These are phyloP conservation scores for Cephalotes varians DNA, from an alignment of 2,888 invertebrate genomes.

Conservation along the genomic window DNA sequence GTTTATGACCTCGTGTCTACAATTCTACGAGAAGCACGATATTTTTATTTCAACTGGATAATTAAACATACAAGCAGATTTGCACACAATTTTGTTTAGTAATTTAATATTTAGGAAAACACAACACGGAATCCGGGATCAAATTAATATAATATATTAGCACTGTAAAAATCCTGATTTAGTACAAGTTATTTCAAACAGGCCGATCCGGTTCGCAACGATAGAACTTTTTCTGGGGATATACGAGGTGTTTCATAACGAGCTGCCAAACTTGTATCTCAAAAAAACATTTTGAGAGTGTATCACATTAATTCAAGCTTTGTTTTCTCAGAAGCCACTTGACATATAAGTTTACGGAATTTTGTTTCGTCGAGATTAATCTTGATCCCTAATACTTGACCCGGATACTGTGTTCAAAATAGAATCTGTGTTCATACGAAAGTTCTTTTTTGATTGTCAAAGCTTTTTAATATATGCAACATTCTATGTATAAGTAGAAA, in stretches of 20 bases:
- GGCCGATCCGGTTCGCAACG: constrained; percentile 11
- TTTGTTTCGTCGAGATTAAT: not conserved
- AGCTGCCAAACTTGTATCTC: not conserved
- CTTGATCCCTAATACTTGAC: not conserved
- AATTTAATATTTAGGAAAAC: not conserved
- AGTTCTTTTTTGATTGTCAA: not conserved
- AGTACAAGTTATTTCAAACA: constrained; percentile 8
- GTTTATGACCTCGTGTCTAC: not conserved
- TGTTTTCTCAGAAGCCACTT: not conserved
- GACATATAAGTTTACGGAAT: not conserved
- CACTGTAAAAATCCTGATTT: not conserved
- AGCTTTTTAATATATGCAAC: not conserved
- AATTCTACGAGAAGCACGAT: not conserved
- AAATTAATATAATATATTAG: not conserved
- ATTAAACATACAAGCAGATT: not conserved
- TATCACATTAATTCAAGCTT: not conserved
- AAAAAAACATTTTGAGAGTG: not conserved
- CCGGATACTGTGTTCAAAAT: not conserved
- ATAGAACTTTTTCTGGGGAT: constrained; percentile 1
- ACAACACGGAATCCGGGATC: not conserved
- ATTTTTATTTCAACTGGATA: not conserved
- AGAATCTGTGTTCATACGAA: not conserved
- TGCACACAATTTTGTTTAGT: not conserved
- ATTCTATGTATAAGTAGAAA: no score
- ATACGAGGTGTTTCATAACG: constrained; percentile 23